Conservation (phyloP, 2,797 vertebrate species). For the Zenarchopterus dispar region DNA sequence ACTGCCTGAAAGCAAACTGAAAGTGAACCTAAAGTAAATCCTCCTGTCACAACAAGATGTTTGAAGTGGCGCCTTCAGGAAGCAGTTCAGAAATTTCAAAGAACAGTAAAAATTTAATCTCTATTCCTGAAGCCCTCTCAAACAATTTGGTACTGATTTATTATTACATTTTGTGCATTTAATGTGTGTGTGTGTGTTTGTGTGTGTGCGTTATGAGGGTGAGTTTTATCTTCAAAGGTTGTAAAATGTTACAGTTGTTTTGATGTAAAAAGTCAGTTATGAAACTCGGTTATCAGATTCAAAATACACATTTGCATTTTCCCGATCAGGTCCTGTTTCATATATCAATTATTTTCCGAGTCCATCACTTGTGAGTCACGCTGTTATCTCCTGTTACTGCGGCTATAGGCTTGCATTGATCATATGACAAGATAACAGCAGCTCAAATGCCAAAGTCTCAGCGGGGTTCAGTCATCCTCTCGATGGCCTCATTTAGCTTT, state of each 20-base stretch:
- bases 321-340: background rate
- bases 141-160: conserved; percentile 24
- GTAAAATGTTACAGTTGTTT: too few species aligned
- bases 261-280: background rate
- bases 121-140: conserved; percentile 24
- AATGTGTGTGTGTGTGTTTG: too few species aligned
- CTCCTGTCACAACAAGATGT: conserved; percentile 22
- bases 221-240: too few species aligned
- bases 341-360: conserved; percentile 7
- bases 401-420: conserved; percentile 34
- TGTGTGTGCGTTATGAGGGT: too few species aligned
- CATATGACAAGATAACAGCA: conserved; percentile 37
- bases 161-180: background rate
- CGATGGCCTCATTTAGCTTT: conserved; percentile 24
- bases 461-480: conserved; percentile 29
- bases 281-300: conserved; percentile 5
- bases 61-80: conserved; percentile 20
- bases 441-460: conserved; percentile 40
- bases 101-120: conserved; percentile 20
- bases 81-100: conserved; percentile 14
- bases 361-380: conserved; percentile 27
- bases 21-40: background rate
- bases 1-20: conserved; percentile 25
- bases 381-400: conserved; percentile 34
- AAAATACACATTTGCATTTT: conserved; percentile 9